Conservation (phyloP, 2,113 vertebrate species). For the Oenanthe melanoleuca region DNA sequence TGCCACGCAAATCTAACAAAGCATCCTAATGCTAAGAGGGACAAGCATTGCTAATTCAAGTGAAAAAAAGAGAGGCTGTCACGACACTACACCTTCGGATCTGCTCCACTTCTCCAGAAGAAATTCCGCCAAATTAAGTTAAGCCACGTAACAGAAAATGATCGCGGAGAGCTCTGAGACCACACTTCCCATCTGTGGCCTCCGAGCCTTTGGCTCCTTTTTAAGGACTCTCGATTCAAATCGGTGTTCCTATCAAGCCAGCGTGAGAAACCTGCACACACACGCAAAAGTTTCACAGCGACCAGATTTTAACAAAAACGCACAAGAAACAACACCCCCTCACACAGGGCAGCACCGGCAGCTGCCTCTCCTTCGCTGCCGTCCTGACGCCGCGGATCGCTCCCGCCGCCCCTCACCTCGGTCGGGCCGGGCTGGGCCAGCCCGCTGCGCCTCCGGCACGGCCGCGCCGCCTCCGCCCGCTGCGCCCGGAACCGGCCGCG, state of each 20-base stretch:
- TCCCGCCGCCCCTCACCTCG: neutral
- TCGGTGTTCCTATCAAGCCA: rapidly evolving
- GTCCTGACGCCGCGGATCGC: neutral
- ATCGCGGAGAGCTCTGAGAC: rapidly evolving
- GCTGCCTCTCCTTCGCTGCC: neutral
- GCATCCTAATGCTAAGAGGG: rapidly evolving
- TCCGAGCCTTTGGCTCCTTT: neutral
- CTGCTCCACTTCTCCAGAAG: neutral
- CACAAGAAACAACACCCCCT: too few relatives aligned
- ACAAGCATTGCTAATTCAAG: rapidly evolving
- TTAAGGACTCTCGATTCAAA: neutral
- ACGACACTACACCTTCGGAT: too few relatives aligned
- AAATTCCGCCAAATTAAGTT: neutral
- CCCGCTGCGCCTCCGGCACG: neutral
- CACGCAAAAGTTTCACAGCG: rapidly evolving
- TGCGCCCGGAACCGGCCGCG: too few relatives aligned
- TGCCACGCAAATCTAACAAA: rapidly evolving
- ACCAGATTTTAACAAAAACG: neutral
- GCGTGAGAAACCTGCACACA: rapidly evolving
- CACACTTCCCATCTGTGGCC: rapidly evolving
- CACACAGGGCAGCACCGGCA: rapidly evolving
- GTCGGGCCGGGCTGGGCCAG: neutral
- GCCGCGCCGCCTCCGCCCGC: neutral
- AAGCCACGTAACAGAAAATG: neutral
- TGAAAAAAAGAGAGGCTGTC: rapidly evolving